Evolutionary conservation across 2,113 vertebrate genomes (phyloP).

Genomic region (Odontesthes bonariensis): DNA sequence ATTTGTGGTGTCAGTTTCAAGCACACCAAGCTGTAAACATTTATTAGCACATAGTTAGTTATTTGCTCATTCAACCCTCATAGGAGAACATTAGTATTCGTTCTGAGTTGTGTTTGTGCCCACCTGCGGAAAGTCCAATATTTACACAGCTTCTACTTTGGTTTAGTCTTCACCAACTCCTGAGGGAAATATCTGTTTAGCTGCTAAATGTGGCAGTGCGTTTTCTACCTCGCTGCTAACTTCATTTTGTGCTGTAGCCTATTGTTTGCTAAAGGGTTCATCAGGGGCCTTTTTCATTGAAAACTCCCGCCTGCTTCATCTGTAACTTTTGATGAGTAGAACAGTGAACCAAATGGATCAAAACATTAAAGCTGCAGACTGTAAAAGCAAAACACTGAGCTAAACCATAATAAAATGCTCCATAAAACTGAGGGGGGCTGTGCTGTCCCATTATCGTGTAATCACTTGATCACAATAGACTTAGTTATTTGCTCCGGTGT

Average conservation of each 20-base stretch:
- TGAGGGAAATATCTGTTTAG: slow-evolving; percentile 15
- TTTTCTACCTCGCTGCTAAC: background rate
- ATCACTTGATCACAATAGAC: background rate
- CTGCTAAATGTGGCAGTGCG: background rate
- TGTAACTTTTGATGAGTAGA: slow-evolving; percentile 1
- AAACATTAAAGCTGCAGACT: background rate
- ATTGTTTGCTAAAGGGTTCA: background rate
- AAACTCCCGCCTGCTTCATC: slow-evolving; percentile 3
- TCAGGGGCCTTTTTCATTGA: slow-evolving; percentile 11
- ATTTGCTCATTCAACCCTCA: background rate
- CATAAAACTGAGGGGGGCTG: background rate
- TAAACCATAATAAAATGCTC: background rate
- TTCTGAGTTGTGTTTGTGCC: slow-evolving; percentile 5
- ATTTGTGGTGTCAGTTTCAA: background rate
- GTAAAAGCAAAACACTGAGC: background rate
- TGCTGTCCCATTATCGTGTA: background rate
- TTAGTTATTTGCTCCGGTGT: background rate
- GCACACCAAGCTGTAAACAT: background rate
- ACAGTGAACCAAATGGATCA: background rate
- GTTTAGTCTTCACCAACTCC: slow-evolving; percentile 8
- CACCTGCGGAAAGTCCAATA: slow-evolving; percentile 6
- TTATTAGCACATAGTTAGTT: background rate
- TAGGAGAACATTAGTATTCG: background rate
- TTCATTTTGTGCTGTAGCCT: background rate
- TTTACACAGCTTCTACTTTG: background rate